Conservation (phyloP, 2,113 vertebrate genomes). For the Lamprotornis superbus region DNA sequence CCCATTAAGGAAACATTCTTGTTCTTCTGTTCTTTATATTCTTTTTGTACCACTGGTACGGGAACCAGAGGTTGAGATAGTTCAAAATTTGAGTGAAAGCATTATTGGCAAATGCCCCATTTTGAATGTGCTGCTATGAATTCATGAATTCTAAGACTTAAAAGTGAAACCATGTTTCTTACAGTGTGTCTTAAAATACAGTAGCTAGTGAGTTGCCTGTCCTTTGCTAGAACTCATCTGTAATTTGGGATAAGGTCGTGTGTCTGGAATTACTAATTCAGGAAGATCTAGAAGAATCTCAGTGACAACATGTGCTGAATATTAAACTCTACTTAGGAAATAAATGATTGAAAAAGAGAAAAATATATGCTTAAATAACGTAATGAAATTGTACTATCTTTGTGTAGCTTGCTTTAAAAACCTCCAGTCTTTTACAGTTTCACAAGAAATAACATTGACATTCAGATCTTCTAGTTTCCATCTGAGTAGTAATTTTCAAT, state of each 20-base stretch:
- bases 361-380: background rate
- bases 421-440: accelerated
- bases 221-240: background rate
- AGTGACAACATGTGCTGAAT: background rate
- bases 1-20: slow-evolving; percentile 55
- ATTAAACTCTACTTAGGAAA: background rate
- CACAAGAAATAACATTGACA: background rate
- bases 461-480: background rate
- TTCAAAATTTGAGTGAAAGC: slow-evolving; percentile 50
- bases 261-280: slow-evolving; percentile 17
- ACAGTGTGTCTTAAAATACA: background rate
- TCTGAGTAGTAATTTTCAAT: background rate
- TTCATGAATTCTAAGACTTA: background rate
- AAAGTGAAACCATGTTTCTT: background rate
- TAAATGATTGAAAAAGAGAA: background rate
- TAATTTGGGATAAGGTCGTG: background rate
- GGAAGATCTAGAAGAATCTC: background rate
- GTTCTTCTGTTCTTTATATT: background rate
- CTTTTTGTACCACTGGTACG: background rate
- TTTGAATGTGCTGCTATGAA: background rate
- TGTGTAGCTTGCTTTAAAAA: background rate
- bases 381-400: background rate
- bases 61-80: background rate
- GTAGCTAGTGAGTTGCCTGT: background rate
- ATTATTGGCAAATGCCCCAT: background rate